A percentile compares a stretch with the other conserved stretches of the same genome.
phyloP scores from a whole-genome alignment of 1,140 invertebrate species.

The Rhopalosiphum padi region DNA sequence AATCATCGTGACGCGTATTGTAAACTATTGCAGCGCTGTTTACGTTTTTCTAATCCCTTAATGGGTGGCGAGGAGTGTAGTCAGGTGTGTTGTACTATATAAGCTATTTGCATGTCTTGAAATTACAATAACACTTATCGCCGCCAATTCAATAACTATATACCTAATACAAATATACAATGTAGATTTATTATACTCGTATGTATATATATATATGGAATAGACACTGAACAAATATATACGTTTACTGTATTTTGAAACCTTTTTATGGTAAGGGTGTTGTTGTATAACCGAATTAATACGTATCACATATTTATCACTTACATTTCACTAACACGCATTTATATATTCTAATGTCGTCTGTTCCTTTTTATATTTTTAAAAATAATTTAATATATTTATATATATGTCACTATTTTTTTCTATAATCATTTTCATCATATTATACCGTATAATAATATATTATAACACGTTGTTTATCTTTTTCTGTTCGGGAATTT shows the following conservation, averaged over 20 bases:
- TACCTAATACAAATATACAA: neutral
- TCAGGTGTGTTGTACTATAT: neutral
- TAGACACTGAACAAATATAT: neutral
- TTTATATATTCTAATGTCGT: neutral
- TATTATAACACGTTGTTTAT: too few relatives aligned
- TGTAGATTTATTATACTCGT: neutral
- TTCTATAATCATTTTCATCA: neutral
- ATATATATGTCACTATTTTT: neutral
- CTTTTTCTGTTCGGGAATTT: too few relatives aligned
- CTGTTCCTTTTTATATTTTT: too few relatives aligned
- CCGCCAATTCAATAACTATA: neutral
- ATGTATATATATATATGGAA: neutral
- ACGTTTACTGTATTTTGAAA: neutral
- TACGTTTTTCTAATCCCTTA: conserved; percentile 1
- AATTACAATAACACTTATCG: neutral
- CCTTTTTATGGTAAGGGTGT: neutral
- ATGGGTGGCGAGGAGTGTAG: neutral
- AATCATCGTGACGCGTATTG: neutral
- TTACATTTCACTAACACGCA: neutral
- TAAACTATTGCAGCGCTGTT: neutral
- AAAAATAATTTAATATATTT: neutral
- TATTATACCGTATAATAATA: neutral
- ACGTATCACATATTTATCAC: neutral
- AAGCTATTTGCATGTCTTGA: neutral
- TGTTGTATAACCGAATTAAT: neutral